Evolutionary conservation across 2,888 invertebrate genomes (phyloP), one percentile per base, ranked within the genome.

Genomic region (Ophion ellenae): DNA sequence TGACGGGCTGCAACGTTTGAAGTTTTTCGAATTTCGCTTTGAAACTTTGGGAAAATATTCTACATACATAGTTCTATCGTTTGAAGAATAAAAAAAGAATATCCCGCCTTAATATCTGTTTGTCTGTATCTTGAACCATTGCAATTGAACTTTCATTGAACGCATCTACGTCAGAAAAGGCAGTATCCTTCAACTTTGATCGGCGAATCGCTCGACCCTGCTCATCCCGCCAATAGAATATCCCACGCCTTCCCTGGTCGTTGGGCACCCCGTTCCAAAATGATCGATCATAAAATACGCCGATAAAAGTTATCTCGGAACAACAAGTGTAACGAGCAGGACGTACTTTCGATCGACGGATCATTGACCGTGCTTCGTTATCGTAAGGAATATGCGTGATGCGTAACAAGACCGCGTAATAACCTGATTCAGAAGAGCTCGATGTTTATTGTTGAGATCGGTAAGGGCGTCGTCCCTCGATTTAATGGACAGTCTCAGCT

Each of bases 381-480:
- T 53, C 53, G 9, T 9, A 7, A 40, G 40, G 9, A 40, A 40
- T 40, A 40, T 40, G 40, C 7, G 40, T 40, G 40, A 40, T 9
- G 40, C 40, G 6, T 40, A 40, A 70, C 45, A 40, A 80, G 17
- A 69, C 47, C 81, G 67, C 75, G 57, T 78, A 85, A 77, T 75
- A 83, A 94, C 94, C 90, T 94, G 93, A 47, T 91, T 90, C 24
- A 94, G 88, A 80, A 94, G 88, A 17, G 91, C 64, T 67, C 94
- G 91, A 85, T 94, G 91, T 88, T 94, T 94, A 81, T 93, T 94
- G 88, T 95, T 95, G 76, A 95, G 89, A 84, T 95, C 95, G 17
- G 93, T 92, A 28, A 95, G 92, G 76, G 94, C 94, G 61, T 94
- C 94, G 88, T 95, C 95, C 78, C 94, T 92, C 14, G 94, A 91